phyloP scores from a whole-genome alignment of 2,888 invertebrate genomes.

The Euspilapteryx auroguttella region DNA sequence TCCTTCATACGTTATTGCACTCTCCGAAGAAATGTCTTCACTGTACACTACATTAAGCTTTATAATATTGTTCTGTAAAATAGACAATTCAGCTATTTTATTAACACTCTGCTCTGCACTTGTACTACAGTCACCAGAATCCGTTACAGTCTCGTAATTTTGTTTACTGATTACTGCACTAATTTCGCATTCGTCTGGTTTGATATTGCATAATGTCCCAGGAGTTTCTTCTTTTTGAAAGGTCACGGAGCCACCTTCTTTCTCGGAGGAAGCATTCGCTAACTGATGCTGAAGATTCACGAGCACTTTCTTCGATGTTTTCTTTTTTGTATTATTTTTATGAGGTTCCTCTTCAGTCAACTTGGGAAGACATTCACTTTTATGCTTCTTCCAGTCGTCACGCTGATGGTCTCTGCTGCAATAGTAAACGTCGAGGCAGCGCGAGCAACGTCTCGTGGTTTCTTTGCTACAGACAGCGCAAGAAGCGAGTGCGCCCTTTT shows the following conservation, averaged over 20 bases:
- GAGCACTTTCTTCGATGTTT: neutral
- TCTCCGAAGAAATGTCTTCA: constrained; percentile 28
- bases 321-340: constrained; percentile 3
- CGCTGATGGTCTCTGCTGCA: constrained; percentile 81
- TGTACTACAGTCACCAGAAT: too few species aligned
- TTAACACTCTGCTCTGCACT: constrained; percentile 10
- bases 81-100: constrained; percentile 5
- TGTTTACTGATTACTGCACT: constrained; percentile 1
- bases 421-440: constrained; percentile 74
- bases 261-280: neutral
- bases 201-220: constrained; percentile 23
- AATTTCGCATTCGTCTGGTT: constrained; percentile 27
- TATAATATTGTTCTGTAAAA: constrained; percentile 26
- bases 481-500: constrained; percentile 38
- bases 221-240: constrained; percentile 14
- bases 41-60: constrained; percentile 49
- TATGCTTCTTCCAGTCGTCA: constrained; percentile 78
- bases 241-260: constrained; percentile 8
- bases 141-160: too few species aligned
- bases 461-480: constrained; percentile 67
- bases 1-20: constrained; percentile 65
- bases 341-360: constrained; percentile 29
- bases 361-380: constrained; percentile 58
- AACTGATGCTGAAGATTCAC: too few species aligned
- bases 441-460: constrained; percentile 70